Evolutionary conservation across 2,888 invertebrate species (phyloP), one percentile per base, ranked within the genome.

Genomic region (Smittia sp.): DNA sequence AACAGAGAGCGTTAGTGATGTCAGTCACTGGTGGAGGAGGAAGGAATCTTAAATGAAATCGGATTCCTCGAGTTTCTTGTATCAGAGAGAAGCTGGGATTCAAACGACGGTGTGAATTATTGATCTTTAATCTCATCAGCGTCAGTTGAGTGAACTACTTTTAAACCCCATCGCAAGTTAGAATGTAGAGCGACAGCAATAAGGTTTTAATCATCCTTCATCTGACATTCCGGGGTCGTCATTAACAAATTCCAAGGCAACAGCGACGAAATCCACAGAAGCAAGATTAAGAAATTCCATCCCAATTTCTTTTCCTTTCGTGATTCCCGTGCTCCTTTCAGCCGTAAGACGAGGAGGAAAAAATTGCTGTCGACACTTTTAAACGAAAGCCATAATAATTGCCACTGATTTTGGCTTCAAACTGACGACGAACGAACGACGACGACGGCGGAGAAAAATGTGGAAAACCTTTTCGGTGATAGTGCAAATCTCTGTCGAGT

Each of bases 401-500:
- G 58, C 22, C 58, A 58, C 58, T 22, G 58, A 58, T 58, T 58
- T 58, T 13, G 58, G 58, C 58, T 46, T 46, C n/a, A 1, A 58
- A 58, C 22, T 6, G 22, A 58, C 32, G 32, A 32, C 32, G 32
- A 32, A 38, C 6, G 11, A 58, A 58, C 22, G 22, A 58, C 32
- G 32, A 32, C 32, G 32, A 32, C 32, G 32, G 9, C 9, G 32
- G 32, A 6, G 32, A 32, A 9, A 3, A 32, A 9, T 3, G 46
- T 11, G 15, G 46, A 46, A 46, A 46, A 15, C 46, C 32, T 32
- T 32, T 46, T 15, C 46, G 15, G 15, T 58, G 18, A 20, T 58
- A 58, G 58, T 58, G 58, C 20, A 58, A 58, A 58, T 58, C 58
- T 58, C 22, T 22, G 58, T 58, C 58, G n/a, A 20, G 58, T 52